phyloP scores from a whole-genome alignment of 2,113 vertebrate species.

The Poeciliopsis retropinna region DNA sequence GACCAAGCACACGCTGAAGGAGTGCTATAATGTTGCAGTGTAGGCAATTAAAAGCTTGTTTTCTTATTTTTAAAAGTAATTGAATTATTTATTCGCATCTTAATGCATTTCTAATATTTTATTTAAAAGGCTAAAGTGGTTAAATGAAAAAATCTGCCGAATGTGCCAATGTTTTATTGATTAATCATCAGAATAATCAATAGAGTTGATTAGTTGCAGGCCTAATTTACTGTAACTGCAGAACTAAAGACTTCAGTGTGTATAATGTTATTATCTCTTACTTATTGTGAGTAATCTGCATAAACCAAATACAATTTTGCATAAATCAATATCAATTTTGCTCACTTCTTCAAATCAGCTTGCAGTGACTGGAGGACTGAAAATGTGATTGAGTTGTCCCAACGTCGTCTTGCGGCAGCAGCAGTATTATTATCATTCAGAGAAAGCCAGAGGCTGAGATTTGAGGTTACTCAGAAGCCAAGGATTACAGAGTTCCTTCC shows the following conservation, averaged over 20 bases:
- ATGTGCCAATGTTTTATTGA: too few relatives aligned
- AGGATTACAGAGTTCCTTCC: slow-evolving; percentile 43
- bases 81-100: too few relatives aligned
- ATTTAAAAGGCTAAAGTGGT: too few relatives aligned
- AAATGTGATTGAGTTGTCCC: slow-evolving; percentile 40
- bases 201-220: background rate
- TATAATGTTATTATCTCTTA: slow-evolving; percentile 1
- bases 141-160: too few relatives aligned
- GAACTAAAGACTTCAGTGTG: background rate
- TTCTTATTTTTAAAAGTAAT: too few relatives aligned
- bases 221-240: background rate
- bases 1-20: too few relatives aligned
- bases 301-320: background rate
- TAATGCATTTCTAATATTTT: too few relatives aligned
- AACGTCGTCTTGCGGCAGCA: slow-evolving; percentile 20
- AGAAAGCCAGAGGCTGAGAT: slow-evolving; percentile 37
- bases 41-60: too few relatives aligned
- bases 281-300: slow-evolving; percentile 12
- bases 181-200: too few relatives aligned
- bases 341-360: slow-evolving; percentile 9
- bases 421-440: slow-evolving; percentile 41
- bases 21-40: too few relatives aligned
- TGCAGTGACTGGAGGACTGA: slow-evolving; percentile 23
- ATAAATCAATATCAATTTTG: background rate
- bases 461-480: slow-evolving; percentile 54